Conservation (phyloP, 2,113 vertebrate species). For the Triplophysa rosa region DNA sequence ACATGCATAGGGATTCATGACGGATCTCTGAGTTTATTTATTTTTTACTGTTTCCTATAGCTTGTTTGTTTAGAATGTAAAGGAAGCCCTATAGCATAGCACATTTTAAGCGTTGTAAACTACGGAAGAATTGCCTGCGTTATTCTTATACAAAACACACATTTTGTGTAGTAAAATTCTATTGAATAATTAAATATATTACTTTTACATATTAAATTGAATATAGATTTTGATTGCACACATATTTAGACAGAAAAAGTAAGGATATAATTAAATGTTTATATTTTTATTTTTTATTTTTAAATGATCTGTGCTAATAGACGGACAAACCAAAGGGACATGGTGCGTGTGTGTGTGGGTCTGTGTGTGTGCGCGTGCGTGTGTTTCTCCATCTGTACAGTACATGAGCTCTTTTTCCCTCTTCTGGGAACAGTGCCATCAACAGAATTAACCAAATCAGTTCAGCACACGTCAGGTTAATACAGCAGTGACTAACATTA, state of each 20-base stretch:
- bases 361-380: not conserved
- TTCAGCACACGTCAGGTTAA: conserved; percentile 73
- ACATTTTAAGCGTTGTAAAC: not conserved
- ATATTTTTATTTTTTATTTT: not conserved
- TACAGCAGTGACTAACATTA: conserved; percentile 59
- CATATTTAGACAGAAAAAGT: not conserved
- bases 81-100: not conserved
- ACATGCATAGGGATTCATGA: conserved; percentile 65
- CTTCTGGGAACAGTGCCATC: conserved; percentile 64
- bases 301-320: not conserved
- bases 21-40: conserved; percentile 53
- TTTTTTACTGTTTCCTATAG: conserved; percentile 23
- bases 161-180: too few relatives aligned
- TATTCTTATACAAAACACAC: too few relatives aligned
- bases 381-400: not conserved
- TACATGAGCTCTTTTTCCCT: conserved; percentile 29
- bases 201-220: too few relatives aligned
- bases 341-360: not conserved
- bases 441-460: conserved; percentile 67
- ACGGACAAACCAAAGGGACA: too few relatives aligned
- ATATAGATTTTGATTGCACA: too few relatives aligned
- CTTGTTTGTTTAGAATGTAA: too few relatives aligned
- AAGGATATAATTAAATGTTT: too few relatives aligned
- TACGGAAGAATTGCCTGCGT: too few relatives aligned
- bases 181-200: too few relatives aligned